phyloP scores from a whole-genome alignment of 2,113 vertebrate genomes.

The Austrofundulus limnaeus region DNA sequence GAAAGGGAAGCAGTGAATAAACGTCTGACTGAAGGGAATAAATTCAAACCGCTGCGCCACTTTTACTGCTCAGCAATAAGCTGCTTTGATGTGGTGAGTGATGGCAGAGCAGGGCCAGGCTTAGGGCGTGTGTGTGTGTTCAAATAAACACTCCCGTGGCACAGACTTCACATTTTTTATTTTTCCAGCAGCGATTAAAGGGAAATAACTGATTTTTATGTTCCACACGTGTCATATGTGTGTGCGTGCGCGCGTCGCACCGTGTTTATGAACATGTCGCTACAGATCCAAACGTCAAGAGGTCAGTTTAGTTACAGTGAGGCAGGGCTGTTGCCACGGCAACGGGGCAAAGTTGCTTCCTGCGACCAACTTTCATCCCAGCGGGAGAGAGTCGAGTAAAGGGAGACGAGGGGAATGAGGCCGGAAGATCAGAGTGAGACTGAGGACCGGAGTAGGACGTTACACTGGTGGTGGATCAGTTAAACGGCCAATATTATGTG shows the following conservation, averaged over 20 bases:
- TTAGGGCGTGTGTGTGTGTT: slow-evolving; percentile 14
- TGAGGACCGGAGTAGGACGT: background rate
- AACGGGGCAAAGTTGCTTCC: slow-evolving; percentile 46
- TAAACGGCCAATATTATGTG: no score
- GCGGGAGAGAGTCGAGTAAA: slow-evolving; percentile 27
- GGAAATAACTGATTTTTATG: background rate
- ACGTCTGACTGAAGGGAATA: slow-evolving; percentile 66
- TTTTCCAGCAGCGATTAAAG: slow-evolving; percentile 17
- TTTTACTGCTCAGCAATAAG: slow-evolving; percentile 68
- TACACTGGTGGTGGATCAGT: slow-evolving; percentile 10
- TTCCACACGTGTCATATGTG: background rate
- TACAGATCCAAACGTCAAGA: slow-evolving; percentile 24
- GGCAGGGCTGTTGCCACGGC: slow-evolving; percentile 23
- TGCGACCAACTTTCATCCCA: slow-evolving; percentile 58
- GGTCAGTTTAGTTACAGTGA: slow-evolving; percentile 42
- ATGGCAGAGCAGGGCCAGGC: slow-evolving; percentile 44
- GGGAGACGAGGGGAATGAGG: slow-evolving; percentile 2
- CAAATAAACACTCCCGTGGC: slow-evolving; percentile 1
- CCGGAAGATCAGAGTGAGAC: slow-evolving; percentile 10
- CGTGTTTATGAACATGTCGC: background rate
- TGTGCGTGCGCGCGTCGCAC: background rate
- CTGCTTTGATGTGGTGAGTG: slow-evolving; percentile 70
- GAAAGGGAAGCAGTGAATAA: slow-evolving; percentile 72
- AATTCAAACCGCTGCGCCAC: slow-evolving; percentile 66
- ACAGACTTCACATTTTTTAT: slow-evolving; percentile 9